These are phyloP conservation scores for Danio jaintianensis DNA, from an alignment of 2,797 vertebrate species.

Conservation along the genomic window DNA sequence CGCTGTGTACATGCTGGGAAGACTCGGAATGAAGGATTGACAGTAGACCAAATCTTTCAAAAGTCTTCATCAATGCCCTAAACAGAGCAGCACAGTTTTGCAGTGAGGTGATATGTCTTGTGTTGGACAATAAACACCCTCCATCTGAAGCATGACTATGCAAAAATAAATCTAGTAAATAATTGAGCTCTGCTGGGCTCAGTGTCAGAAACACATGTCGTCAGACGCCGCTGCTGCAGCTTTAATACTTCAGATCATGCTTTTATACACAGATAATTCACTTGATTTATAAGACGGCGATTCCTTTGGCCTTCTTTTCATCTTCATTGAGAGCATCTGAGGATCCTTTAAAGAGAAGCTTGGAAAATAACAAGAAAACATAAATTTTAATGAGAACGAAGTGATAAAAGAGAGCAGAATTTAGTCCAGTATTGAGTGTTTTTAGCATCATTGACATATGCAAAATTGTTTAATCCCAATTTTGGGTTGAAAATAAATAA, in stretches of 20 bases:
- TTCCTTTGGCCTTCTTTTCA: neutral
- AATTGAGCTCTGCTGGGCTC: constrained; percentile 6
- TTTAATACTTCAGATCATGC: neutral
- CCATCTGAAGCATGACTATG: constrained; percentile 1
- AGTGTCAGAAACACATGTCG: neutral
- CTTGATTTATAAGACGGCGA: neutral
- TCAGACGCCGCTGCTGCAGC: neutral
- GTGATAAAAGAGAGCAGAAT: constrained; percentile 9
- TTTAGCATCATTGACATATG: too few relatives aligned
- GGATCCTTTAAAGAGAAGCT: neutral
- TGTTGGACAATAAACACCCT: neutral
- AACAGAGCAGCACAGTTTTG: neutral
- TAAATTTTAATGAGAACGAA: neutral
- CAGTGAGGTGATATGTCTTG: neutral
- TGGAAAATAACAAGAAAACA: neutral
- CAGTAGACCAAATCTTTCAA: neutral
- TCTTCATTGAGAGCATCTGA: neutral
- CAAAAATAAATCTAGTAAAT: constrained; percentile 12
- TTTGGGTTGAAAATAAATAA: too few relatives aligned
- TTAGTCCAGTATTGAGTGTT: too few relatives aligned
- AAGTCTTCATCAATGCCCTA: neutral
- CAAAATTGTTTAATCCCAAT: too few relatives aligned
- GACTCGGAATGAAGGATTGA: neutral
- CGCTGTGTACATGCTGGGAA: neutral
- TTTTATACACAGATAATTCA: constrained; percentile 5